A percentile compares a stretch with the other conserved stretches of the same genome.
Evolutionary conservation across 2,113 vertebrate species (phyloP).

Genomic region (Anthoscopus minutus): DNA sequence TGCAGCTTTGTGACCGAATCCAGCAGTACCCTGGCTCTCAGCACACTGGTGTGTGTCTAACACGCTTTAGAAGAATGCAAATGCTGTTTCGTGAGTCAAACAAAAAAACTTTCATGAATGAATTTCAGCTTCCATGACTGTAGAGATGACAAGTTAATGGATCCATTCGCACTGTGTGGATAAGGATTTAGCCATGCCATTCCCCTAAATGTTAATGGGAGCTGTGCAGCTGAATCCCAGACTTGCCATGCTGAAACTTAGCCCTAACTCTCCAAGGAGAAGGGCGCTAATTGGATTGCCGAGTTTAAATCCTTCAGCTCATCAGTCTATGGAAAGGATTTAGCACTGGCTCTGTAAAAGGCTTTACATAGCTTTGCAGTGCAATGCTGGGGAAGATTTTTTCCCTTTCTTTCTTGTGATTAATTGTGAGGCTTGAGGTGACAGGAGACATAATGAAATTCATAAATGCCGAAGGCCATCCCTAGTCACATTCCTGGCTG

Average conservation of each 20-base stretch:
- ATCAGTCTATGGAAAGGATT: slow-evolving; percentile 31
- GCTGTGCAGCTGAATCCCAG: background rate
- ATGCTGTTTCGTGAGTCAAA: background rate
- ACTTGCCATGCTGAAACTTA: background rate
- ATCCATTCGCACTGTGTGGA: background rate
- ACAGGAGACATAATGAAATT: slow-evolving; percentile 64
- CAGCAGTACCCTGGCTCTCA: background rate
- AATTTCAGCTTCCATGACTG: background rate
- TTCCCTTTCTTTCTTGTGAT: slow-evolving; percentile 46
- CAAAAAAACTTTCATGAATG: background rate
- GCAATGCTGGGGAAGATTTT: background rate
- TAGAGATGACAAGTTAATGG: background rate
- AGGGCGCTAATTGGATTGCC: slow-evolving; percentile 49
- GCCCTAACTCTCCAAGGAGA: slow-evolving; percentile 37
- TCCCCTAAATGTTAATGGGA: background rate
- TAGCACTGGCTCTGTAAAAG: slow-evolving; percentile 44
- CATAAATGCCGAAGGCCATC: slow-evolving; percentile 61
- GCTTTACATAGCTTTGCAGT: slow-evolving; percentile 39
- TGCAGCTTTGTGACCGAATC: background rate
- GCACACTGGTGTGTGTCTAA: background rate
- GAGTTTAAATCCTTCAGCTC: slow-evolving; percentile 49
- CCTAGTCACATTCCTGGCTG: slow-evolving; percentile 63
- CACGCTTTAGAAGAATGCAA: background rate
- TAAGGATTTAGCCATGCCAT: background rate
- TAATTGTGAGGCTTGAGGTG: slow-evolving; percentile 61